phyloP scores from a whole-genome alignment of 2,797 vertebrate species.

The Chaenodraco wilsoni region DNA sequence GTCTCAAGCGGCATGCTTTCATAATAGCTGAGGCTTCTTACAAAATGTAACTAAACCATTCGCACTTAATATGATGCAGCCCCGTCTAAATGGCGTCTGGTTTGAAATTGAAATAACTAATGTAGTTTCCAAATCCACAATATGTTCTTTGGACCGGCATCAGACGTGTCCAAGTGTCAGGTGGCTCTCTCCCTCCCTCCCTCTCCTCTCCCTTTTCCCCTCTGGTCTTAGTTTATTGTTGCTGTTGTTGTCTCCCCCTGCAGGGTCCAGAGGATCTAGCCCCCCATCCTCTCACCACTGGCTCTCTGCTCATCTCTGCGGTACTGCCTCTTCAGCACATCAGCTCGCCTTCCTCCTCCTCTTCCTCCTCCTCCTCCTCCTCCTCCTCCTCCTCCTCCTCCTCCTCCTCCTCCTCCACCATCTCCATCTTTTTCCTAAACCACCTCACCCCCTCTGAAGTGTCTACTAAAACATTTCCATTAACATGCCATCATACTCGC shows the following conservation, averaged over 20 bases:
- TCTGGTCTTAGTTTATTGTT: conserved; percentile 86
- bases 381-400: conserved; percentile 14
- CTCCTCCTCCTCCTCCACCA: not conserved
- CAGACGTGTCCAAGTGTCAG: conserved; percentile 31
- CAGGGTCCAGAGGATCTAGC: conserved; percentile 88
- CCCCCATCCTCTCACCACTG: conserved; percentile 87
- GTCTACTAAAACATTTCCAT: conserved; percentile 55
- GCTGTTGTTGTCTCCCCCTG: conserved; percentile 88
- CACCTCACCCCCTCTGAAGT: conserved; percentile 44
- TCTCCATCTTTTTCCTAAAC: conserved; percentile 50
- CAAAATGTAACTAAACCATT: conserved; percentile 7
- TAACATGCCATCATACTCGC: conserved; percentile 40
- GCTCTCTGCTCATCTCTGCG: conserved; percentile 88
- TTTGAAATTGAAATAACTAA: not conserved
- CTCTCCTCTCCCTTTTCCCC: conserved; percentile 55
- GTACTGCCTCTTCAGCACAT: conserved; percentile 84
- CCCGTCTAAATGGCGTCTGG: not conserved
- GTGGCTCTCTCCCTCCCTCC: conserved; percentile 38
- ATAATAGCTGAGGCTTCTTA: not conserved
- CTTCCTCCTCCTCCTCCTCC: conserved; percentile 48
- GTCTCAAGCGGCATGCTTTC: not conserved
- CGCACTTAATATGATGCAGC: not conserved
- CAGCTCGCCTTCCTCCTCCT: conserved; percentile 68
- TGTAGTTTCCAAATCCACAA: not conserved
- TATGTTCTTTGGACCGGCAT: conserved; percentile 8